Percentiles rank a stretch among this genome's conserved stretches.
phyloP scores from a whole-genome alignment of 2,113 vertebrate genomes.

The Oryctolagus cuniculus region DNA sequence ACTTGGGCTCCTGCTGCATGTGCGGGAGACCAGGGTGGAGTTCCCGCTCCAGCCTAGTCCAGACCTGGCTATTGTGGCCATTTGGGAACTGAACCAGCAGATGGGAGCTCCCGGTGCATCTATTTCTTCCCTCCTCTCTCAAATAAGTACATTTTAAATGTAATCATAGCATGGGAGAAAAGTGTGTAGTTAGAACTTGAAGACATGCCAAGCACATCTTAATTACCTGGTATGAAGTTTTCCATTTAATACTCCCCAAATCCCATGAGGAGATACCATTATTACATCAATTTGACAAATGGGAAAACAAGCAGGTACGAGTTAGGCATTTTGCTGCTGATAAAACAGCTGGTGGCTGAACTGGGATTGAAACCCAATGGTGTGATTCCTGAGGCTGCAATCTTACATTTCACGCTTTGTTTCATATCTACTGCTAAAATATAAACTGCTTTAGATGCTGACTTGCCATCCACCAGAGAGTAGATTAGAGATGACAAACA shows the following conservation, averaged over 20 bases:
- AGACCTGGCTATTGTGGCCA: no score
- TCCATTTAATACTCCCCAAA: neutral
- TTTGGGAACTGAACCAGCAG: no score
- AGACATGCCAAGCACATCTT: neutral
- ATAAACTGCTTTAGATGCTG: neutral
- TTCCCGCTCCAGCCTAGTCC: no score
- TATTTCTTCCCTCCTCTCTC: no score
- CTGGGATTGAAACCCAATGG: neutral
- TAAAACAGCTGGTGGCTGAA: neutral
- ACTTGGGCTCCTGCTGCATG: no score
- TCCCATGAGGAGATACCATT: neutral
- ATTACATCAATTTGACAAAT: neutral
- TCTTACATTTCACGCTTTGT: neutral
- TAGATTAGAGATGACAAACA: constrained; percentile 1
- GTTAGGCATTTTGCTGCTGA: neutral
- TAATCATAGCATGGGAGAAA: neutral
- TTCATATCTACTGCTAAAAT: neutral
- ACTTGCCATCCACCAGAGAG: neutral
- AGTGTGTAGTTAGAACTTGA: neutral
- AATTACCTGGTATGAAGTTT: neutral
- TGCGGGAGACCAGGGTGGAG: no score
- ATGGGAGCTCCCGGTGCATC: no score
- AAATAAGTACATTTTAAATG: no score
- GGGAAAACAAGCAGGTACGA: neutral
- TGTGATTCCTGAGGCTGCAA: neutral